Evolutionary conservation across 2,113 vertebrate genomes (phyloP).

Genomic region (Megalops atlanticus): DNA sequence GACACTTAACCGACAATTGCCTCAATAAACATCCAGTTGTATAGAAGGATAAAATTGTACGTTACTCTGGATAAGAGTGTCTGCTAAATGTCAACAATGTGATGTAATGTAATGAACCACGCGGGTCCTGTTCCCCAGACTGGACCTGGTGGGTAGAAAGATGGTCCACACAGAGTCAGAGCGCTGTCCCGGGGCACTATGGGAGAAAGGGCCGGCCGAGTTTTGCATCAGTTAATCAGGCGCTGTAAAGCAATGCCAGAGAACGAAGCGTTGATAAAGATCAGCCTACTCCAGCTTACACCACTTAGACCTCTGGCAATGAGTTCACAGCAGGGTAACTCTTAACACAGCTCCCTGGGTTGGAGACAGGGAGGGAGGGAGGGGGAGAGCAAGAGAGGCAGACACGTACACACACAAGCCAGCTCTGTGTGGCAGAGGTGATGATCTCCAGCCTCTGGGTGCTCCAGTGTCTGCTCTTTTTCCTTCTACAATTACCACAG

Average conservation of each 20-base stretch:
- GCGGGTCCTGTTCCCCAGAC: not conserved
- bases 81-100: too few relatives aligned
- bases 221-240: not conserved
- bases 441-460: not conserved
- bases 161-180: not conserved
- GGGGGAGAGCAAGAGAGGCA: not conserved
- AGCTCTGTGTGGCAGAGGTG: not conserved
- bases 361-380: not conserved
- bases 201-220: not conserved
- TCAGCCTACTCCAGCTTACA: too few relatives aligned
- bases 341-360: not conserved
- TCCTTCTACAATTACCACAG: not conserved
- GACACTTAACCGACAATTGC: too few relatives aligned
- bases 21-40: too few relatives aligned
- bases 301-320: too few relatives aligned
- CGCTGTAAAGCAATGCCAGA: not conserved
- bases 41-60: too few relatives aligned
- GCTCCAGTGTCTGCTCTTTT: not conserved
- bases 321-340: not conserved
- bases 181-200: not conserved
- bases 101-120: not conserved
- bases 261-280: not conserved
- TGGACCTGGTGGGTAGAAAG: not conserved
- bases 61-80: too few relatives aligned
- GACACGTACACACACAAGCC: too few relatives aligned